Percentiles rank a stretch among this genome's conserved stretches.
phyloP scores from a whole-genome alignment of 2,797 vertebrate genomes.

The Halcyon smyrnensis region DNA sequence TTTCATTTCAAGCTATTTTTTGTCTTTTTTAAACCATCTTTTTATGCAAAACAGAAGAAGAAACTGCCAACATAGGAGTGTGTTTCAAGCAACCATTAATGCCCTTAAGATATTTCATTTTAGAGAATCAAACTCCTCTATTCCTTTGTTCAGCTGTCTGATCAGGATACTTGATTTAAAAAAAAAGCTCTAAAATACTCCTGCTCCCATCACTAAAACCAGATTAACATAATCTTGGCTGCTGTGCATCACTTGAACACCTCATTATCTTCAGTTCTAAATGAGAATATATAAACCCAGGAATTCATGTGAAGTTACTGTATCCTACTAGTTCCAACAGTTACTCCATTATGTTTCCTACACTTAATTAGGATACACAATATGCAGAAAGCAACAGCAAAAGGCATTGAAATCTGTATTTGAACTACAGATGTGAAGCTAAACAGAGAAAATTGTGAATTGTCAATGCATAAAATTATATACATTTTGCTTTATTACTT shows the following conservation, averaged over 20 bases:
- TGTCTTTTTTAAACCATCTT: neutral
- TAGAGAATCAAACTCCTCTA: neutral
- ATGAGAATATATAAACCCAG: neutral
- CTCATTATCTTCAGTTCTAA: neutral
- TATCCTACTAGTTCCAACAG: neutral
- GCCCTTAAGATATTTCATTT: neutral
- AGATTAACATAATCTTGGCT: constrained; percentile 1
- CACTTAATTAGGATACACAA: neutral
- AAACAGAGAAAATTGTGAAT: neutral
- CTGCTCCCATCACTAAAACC: neutral
- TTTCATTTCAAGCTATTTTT: neutral
- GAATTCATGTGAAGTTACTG: neutral
- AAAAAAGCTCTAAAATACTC: neutral
- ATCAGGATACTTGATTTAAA: neutral
- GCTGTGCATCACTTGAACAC: neutral
- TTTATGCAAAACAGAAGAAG: neutral
- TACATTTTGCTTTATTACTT: neutral
- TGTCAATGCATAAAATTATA: neutral
- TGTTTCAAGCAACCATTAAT: neutral
- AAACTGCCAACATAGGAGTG: neutral
- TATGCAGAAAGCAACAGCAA: neutral
- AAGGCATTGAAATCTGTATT: neutral
- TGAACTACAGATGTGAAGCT: neutral
- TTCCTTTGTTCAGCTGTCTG: neutral
- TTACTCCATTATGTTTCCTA: neutral